A percentile compares a stretch with the other conserved stretches of the same genome.
Conservation (phyloP, 2,888 invertebrate species). For the Phortica okadai region DNA sequence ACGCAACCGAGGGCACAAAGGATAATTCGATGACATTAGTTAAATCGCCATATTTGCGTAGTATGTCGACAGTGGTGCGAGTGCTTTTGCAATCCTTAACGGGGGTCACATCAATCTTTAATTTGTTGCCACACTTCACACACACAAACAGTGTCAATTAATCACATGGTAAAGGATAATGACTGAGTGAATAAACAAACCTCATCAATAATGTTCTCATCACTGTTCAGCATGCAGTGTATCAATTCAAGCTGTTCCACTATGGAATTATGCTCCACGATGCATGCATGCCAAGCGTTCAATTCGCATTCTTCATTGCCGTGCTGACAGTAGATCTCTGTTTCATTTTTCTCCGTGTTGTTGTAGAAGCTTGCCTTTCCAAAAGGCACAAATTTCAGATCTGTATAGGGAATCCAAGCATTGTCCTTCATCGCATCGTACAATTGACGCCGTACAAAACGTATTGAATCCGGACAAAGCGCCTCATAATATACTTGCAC, state of each 20-base stretch:
- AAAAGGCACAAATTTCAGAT: slow-evolving; percentile 72
- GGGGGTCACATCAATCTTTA: slow-evolving; percentile 59
- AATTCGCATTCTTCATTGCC: slow-evolving; percentile 71
- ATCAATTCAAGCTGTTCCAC: slow-evolving; percentile 66
- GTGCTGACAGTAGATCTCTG: slow-evolving; percentile 70
- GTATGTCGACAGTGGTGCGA: slow-evolving; percentile 63
- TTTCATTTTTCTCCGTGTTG: slow-evolving; percentile 54
- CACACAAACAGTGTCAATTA: neutral
- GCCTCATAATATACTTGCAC: slow-evolving; percentile 74
- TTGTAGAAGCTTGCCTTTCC: slow-evolving; percentile 72
- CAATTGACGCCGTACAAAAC: slow-evolving; percentile 67
- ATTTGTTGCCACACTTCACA: slow-evolving; percentile 64
- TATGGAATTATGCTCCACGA: slow-evolving; percentile 66
- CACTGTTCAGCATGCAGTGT: slow-evolving; percentile 67
- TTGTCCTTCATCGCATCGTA: slow-evolving; percentile 60
- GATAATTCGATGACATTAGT: slow-evolving; percentile 66
- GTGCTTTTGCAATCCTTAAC: slow-evolving; percentile 63
- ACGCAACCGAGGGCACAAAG: slow-evolving; percentile 72
- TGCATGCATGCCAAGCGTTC: slow-evolving; percentile 74
- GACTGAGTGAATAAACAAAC: slow-evolving; percentile 40
- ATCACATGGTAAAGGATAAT: neutral
- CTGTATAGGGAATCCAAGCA: slow-evolving; percentile 60
- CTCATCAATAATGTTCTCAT: slow-evolving; percentile 52
- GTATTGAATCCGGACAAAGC: slow-evolving; percentile 72
- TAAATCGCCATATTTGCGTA: slow-evolving; percentile 67